Percentiles rank a stretch among this genome's conserved stretches.
phyloP scores from a whole-genome alignment of 2,888 invertebrate genomes.

The Agrotis clavis region DNA sequence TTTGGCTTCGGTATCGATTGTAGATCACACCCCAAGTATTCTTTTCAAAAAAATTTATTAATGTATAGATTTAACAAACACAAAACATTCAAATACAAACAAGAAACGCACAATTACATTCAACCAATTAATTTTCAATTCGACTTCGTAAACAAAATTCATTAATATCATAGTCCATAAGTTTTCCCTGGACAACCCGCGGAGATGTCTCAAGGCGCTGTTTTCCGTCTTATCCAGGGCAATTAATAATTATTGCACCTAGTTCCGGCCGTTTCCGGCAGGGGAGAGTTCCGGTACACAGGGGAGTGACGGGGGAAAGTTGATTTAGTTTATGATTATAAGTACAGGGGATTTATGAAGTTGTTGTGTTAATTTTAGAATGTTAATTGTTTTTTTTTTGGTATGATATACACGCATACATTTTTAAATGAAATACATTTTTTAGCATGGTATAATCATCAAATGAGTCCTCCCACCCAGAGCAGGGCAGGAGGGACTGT shows the following conservation, averaged over 20 bases:
- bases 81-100: constrained; percentile 11
- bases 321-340: constrained; percentile 74
- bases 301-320: constrained; percentile 61
- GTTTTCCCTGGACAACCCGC: constrained; percentile 73
- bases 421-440: too few species aligned
- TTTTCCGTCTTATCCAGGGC: constrained; percentile 77
- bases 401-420: neutral
- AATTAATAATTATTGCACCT: constrained; percentile 90
- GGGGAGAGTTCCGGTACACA: constrained; percentile 77
- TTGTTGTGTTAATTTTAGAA: constrained; percentile 54
- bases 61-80: constrained; percentile 2
- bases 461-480: too few species aligned
- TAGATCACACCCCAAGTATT: too few species aligned
- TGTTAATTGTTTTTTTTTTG: neutral
- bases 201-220: constrained; percentile 80
- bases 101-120: constrained; percentile 50
- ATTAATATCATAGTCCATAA: constrained; percentile 65
- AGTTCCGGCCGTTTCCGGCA: constrained; percentile 85
- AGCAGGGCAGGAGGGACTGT: too few species aligned
- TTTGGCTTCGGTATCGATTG: too few species aligned
- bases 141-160: constrained; percentile 62
- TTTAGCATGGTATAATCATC: too few species aligned
- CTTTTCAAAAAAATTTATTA: too few species aligned
- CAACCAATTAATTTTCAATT: constrained; percentile 71
- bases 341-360: constrained; percentile 72